Evolutionary conservation across 1,140 invertebrate genomes (phyloP).

Genomic region (Halyomorpha halys): DNA sequence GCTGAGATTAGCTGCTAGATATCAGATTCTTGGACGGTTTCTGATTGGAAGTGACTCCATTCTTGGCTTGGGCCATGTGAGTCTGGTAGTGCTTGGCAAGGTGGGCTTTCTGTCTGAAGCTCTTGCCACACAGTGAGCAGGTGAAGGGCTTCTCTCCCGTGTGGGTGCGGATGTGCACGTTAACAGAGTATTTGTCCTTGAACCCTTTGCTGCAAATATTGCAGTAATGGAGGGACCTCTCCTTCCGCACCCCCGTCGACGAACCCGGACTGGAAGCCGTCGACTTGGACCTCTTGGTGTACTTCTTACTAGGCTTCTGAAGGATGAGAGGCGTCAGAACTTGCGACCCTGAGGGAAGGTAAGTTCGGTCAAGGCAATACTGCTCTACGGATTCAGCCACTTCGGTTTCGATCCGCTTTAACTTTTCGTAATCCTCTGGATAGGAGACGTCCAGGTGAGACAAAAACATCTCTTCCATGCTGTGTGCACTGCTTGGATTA

Average conservation of each 20-base stretch:
- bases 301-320: constrained; percentile 29
- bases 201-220: constrained; percentile 86
- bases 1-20: constrained; percentile 23
- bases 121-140: constrained; percentile 78
- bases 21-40: constrained; percentile 25
- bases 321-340: constrained; percentile 23
- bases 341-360: constrained; percentile 27
- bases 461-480: constrained; percentile 35
- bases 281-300: constrained; percentile 30
- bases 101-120: constrained; percentile 91
- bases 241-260: constrained; percentile 46
- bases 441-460: constrained; percentile 38
- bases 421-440: constrained; percentile 60
- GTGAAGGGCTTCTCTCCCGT: constrained; percentile 85
- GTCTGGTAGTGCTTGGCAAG: constrained; percentile 96
- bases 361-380: constrained; percentile 28
- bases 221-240: constrained; percentile 78
- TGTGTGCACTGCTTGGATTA: constrained; percentile 32
- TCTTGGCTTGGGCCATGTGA: constrained; percentile 59
- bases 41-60: constrained; percentile 16
- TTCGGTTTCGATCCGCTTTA: constrained; percentile 41
- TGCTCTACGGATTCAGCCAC: constrained; percentile 34
- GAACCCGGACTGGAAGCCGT: constrained; percentile 20
- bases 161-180: constrained; percentile 82
- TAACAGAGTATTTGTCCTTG: constrained; percentile 88